Evolutionary conservation across 2,113 vertebrate genomes (phyloP).

Genomic region (Pterocles orientalis): DNA sequence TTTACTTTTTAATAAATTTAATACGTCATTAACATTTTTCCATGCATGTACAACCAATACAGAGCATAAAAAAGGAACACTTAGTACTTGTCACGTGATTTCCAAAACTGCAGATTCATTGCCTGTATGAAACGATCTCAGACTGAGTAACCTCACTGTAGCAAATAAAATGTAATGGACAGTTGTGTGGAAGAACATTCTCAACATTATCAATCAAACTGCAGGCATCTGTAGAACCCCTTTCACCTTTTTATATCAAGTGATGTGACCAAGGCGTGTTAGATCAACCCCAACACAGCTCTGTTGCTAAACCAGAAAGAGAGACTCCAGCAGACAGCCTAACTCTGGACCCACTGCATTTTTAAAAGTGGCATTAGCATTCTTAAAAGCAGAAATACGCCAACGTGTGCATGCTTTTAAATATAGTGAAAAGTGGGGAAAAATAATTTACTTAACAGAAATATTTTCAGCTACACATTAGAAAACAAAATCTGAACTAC

Average conservation of each 20-base stretch:
- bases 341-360: not conserved
- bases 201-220: not conserved
- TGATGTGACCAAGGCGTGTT: not conserved
- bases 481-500: not conserved
- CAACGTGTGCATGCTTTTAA: not conserved
- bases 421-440: not conserved
- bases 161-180: not conserved
- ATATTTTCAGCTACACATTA: not conserved
- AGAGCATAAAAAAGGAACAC: not conserved
- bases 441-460: not conserved
- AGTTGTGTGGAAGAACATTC: not conserved
- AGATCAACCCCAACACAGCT: not conserved
- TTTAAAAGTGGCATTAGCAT: not conserved
- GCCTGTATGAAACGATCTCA: not conserved
- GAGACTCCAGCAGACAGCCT: not conserved
- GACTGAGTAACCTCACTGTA: not conserved
- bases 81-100: not conserved
- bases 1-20: conserved; percentile 25
- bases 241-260: conserved; percentile 16
- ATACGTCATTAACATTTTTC: not conserved
- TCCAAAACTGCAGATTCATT: not conserved
- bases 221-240: not conserved
- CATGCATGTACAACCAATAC: not conserved
- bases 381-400: not conserved
- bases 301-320: not conserved